These are phyloP conservation scores for Rhizoglyphus robini DNA, from an alignment of 1,140 invertebrate genomes.

Conservation along the genomic window DNA sequence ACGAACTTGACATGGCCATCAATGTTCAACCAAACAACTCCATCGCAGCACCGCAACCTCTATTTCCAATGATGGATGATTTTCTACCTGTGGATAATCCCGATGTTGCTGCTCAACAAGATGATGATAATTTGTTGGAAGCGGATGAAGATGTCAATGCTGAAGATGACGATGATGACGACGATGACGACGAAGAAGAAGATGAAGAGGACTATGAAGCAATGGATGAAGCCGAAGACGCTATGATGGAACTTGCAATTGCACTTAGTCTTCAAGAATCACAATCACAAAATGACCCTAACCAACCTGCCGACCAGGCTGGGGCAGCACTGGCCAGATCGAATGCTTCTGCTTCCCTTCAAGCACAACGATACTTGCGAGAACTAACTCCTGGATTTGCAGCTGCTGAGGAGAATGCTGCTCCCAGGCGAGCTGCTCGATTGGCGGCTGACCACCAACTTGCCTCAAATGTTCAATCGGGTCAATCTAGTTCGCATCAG, in stretches of 20 bases:
- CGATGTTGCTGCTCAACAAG: not conserved
- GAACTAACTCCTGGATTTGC: slow-evolving; percentile 38
- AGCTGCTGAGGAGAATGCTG: slow-evolving; percentile 57
- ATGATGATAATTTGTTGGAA: not conserved
- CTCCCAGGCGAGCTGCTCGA: slow-evolving; percentile 36
- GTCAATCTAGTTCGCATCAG: no score
- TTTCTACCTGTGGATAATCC: not conserved
- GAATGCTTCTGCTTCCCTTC: slow-evolving; percentile 62
- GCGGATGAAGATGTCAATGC: slow-evolving; percentile 28
- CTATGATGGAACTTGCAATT: slow-evolving; percentile 89
- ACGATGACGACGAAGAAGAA: slow-evolving; percentile 46
- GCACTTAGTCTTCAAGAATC: slow-evolving; percentile 70
- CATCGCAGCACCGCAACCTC: not conserved
- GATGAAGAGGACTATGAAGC: slow-evolving; percentile 68
- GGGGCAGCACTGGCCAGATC: slow-evolving; percentile 34
- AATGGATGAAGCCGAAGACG: slow-evolving; percentile 82
- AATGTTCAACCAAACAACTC: not conserved
- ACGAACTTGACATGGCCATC: not conserved
- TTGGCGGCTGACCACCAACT: no score
- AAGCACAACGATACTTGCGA: not conserved
- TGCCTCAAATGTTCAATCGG: not conserved
- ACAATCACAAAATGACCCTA: not conserved
- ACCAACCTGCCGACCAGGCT: not conserved
- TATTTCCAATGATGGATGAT: not conserved
- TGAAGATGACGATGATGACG: slow-evolving; percentile 46